Evolutionary conservation across 37 sponge, comb jelly and placozoan genomes (phyloP).

Genomic region (Diacarnus erythraeanus): DNA sequence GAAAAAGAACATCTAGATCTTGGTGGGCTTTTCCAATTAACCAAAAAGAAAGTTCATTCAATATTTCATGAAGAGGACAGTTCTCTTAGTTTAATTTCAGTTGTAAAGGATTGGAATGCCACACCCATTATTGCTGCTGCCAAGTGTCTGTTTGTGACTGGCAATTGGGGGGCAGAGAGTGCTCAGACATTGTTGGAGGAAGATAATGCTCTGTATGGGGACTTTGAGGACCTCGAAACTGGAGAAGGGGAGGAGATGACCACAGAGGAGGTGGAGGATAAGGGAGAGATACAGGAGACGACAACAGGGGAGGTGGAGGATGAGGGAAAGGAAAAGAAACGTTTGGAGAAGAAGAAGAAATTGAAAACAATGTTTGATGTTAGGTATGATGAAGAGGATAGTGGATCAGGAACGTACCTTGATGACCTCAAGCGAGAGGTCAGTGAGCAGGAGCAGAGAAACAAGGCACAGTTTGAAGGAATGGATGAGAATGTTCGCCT

Average conservation of each 20-base stretch:
- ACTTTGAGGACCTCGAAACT: constrained; percentile 90
- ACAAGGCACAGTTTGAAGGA: constrained; percentile 71
- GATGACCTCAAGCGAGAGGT: constrained; percentile 82
- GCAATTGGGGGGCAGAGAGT: constrained; percentile 83
- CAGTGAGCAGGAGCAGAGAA: constrained; percentile 73
- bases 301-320: constrained; percentile 37
- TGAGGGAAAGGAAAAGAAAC: constrained; percentile 34
- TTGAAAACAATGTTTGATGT: constrained; percentile 68
- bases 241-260: constrained; percentile 29
- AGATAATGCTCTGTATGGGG: constrained; percentile 71
- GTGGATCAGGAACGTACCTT: constrained; percentile 46
- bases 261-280: not conserved
- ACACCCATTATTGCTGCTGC: constrained; percentile 25
- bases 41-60: not conserved
- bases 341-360: constrained; percentile 66
- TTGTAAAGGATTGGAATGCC: constrained; percentile 55
- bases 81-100: not conserved
- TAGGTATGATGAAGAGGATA: constrained; percentile 72
- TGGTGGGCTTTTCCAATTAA: constrained; percentile 58
- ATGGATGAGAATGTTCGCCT: constrained; percentile 50
- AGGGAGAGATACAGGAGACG: too few species aligned
- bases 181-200: constrained; percentile 66
- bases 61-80: constrained; percentile 33
- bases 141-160: constrained; percentile 85
- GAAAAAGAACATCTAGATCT: constrained; percentile 1